phyloP scores from a whole-genome alignment of 2,113 vertebrate species.

The Pelodiscus sinensis region DNA sequence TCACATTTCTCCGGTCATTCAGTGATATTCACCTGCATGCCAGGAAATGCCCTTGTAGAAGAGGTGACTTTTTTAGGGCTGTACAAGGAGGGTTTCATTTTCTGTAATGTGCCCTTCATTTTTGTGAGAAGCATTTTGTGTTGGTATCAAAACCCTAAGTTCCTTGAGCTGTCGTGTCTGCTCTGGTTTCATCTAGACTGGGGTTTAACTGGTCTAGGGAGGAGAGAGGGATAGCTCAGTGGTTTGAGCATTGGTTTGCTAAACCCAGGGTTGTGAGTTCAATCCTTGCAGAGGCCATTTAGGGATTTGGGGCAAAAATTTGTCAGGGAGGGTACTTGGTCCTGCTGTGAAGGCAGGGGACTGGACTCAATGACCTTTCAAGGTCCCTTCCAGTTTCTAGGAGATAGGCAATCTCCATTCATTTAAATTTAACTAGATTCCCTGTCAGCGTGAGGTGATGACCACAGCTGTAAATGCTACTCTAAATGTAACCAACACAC shows the following conservation, averaged over 20 bases:
- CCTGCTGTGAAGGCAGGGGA: no score
- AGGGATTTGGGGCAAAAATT: no score
- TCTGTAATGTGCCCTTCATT: neutral
- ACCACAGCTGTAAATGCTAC: neutral
- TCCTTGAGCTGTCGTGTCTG: neutral
- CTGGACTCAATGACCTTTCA: no score
- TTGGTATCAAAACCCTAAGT: neutral
- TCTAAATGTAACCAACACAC: neutral
- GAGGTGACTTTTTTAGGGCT: neutral
- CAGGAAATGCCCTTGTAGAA: neutral
- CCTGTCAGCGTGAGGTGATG: neutral
- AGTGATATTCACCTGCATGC: neutral
- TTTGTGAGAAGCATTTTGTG: neutral
- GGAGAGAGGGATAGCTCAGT: no score
- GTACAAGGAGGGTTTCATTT: neutral
- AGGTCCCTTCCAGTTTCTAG: no score
- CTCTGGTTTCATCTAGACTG: neutral
- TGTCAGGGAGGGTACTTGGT: no score
- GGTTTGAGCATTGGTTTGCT: no score
- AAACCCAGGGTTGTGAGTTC: no score
- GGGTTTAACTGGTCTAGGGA: no score
- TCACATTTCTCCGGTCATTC: neutral
- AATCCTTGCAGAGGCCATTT: no score
- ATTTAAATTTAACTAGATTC: no score
- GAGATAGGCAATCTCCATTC: no score